These are phyloP conservation scores for Steromphala cineraria DNA, from an alignment of 2,888 invertebrate genomes.

Conservation along the genomic window DNA sequence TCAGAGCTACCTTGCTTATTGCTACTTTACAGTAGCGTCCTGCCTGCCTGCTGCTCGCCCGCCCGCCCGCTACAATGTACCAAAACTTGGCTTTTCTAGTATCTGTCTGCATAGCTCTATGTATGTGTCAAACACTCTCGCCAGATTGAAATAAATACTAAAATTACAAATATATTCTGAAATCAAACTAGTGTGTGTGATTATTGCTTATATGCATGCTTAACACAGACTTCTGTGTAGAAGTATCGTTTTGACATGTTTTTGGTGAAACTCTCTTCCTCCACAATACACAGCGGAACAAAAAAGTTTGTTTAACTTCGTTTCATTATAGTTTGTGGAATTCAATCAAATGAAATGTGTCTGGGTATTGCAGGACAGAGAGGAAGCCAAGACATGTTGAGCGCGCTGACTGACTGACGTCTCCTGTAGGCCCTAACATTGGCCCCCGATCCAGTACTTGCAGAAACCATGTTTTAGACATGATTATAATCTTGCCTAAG, in stretches of 20 bases:
- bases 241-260: background rate
- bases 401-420: too few relatives aligned
- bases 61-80: conserved; percentile 1
- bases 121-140: conserved; percentile 34
- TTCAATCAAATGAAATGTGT: too few relatives aligned
- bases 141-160: conserved; percentile 37
- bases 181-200: conserved; percentile 31
- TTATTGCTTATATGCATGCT: conserved; percentile 22
- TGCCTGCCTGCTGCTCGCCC: background rate
- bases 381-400: too few relatives aligned
- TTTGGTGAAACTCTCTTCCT: background rate
- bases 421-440: background rate
- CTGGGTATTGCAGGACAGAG: too few relatives aligned
- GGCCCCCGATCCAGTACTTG: background rate
- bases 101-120: conserved; percentile 38
- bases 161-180: conserved; percentile 36
- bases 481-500: too few relatives aligned
- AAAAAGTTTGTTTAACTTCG: background rate
- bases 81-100: conserved; percentile 22
- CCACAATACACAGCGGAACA: background rate
- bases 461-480: too few relatives aligned
- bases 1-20: conserved; percentile 7
- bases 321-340: too few relatives aligned
- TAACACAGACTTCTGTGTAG: conserved; percentile 7
- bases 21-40: background rate